These are phyloP conservation scores for Thera britannica DNA, from an alignment of 2,888 invertebrate species.

Conservation along the genomic window DNA sequence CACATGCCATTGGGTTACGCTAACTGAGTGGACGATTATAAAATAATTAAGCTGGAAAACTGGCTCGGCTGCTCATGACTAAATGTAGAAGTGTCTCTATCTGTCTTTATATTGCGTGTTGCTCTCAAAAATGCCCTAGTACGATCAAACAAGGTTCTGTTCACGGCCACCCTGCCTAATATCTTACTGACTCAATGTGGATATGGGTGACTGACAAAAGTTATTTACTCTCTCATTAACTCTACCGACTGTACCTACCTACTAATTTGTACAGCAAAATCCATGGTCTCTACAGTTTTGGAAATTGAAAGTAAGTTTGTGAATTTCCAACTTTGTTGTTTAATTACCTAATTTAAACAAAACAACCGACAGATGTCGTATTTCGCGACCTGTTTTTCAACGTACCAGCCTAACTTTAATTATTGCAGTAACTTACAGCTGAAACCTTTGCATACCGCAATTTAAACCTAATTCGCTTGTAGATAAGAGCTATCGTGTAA, in stretches of 20 bases:
- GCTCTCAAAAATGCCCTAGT: not conserved
- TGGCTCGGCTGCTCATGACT: too few species aligned
- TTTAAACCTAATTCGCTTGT: not conserved
- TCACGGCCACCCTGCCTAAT: not conserved
- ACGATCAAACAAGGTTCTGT: not conserved
- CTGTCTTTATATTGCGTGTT: not conserved
- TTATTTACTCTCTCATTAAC: too few species aligned
- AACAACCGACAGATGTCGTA: constrained; percentile 7
- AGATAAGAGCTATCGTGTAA: constrained; percentile 4
- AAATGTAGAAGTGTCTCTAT: too few species aligned
- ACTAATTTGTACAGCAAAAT: too few species aligned
- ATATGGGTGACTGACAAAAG: not conserved
- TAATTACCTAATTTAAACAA: not conserved
- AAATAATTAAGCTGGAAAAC: not conserved
- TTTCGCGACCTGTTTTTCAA: constrained; percentile 11
- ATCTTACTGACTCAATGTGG: not conserved
- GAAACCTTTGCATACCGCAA: not conserved
- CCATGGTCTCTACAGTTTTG: not conserved
- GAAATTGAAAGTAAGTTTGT: not conserved
- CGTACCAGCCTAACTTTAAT: not conserved
- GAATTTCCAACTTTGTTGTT: not conserved
- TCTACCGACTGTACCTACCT: too few species aligned
- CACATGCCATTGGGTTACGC: not conserved
- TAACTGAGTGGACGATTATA: not conserved
- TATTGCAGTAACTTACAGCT: constrained; percentile 17